phyloP scores from a whole-genome alignment of 2,113 vertebrate species.

The Pluvialis apricaria region DNA sequence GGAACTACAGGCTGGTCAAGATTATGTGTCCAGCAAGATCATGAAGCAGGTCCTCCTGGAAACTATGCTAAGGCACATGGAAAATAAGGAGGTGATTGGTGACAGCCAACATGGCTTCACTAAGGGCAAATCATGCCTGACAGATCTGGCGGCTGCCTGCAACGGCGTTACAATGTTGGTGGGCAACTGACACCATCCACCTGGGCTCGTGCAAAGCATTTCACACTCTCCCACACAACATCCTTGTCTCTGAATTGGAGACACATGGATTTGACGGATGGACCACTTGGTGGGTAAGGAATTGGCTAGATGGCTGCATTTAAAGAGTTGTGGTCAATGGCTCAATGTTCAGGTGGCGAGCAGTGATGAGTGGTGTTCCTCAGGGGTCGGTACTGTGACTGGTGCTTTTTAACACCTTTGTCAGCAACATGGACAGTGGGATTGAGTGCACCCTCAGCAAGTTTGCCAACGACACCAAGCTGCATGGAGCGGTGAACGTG shows the following conservation, averaged over 20 bases:
- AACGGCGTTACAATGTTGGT: not conserved
- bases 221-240: not conserved
- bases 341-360: not conserved
- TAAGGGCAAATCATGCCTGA: not conserved
- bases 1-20: not conserved
- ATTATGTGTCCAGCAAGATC: not conserved
- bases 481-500: not conserved
- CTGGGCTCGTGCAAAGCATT: not conserved
- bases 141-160: not conserved
- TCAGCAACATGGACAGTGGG: not conserved
- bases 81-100: not conserved
- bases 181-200: not conserved
- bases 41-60: not conserved
- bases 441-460: not conserved
- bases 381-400: not conserved
- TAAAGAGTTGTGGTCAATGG: not conserved
- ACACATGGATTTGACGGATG: not conserved
- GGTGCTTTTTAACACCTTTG: not conserved
- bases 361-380: not conserved
- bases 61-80: not conserved
- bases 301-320: not conserved
- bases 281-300: not conserved
- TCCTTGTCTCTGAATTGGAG: not conserved
- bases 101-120: not conserved
- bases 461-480: not conserved